Conservation (phyloP, 1,140 invertebrate genomes). For the Scaptomyza pallida region DNA sequence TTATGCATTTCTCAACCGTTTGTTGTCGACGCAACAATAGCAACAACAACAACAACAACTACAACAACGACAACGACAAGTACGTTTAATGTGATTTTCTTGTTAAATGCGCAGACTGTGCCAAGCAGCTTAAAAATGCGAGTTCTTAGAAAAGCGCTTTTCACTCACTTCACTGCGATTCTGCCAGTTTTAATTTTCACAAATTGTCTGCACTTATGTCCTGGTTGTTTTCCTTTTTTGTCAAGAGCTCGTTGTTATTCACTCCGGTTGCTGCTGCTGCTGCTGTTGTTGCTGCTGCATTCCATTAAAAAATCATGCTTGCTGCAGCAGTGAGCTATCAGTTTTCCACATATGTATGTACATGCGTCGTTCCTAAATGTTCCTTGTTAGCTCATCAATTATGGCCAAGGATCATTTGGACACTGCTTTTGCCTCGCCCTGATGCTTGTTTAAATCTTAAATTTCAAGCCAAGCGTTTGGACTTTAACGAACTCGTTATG, state of each 20-base stretch:
- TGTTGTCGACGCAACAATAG: slow-evolving; percentile 40
- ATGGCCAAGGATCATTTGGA: background rate
- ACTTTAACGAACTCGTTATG: no score
- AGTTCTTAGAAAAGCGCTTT: slow-evolving; percentile 19
- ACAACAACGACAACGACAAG: slow-evolving; percentile 23
- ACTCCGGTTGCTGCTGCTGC: no score
- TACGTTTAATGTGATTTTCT: slow-evolving; percentile 66
- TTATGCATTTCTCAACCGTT: slow-evolving; percentile 69
- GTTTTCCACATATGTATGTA: no score
- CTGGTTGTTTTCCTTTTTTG: slow-evolving; percentile 5
- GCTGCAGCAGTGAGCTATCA: no score
- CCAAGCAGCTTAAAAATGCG: slow-evolving; percentile 15
- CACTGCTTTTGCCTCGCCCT: no score
- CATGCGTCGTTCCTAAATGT: no score
- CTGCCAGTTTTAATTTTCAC: slow-evolving; percentile 44
- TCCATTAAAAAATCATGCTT: no score
- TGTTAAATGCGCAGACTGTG: slow-evolving; percentile 49
- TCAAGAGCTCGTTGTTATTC: background rate
- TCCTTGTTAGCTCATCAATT: background rate
- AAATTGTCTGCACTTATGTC: slow-evolving; percentile 31
- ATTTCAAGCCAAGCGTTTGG: no score
- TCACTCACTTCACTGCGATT: slow-evolving; percentile 1
- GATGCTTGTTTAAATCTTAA: no score
- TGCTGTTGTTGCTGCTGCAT: no score
- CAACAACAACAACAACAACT: no score